Base-by-base conservation (phyloP, 2,888 invertebrate genomes). In the Tupiocoris notatus region DNA sequence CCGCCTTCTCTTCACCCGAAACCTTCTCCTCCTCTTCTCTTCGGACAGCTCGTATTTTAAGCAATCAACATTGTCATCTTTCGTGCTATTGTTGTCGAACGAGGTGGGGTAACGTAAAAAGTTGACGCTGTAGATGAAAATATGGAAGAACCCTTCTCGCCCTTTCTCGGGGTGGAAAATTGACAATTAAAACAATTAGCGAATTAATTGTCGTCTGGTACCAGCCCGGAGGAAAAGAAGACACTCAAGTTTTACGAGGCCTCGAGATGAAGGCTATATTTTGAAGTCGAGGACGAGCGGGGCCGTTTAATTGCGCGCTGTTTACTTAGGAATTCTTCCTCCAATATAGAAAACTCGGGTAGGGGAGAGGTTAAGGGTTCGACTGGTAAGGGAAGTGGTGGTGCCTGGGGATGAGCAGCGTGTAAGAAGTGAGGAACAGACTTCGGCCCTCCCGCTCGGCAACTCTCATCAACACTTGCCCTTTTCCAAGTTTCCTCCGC, bases 111-210 rank as follows among this genome's bases (percentile, higher is more conserved):
- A 39, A 39, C 3, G 39, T 39, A 39, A 39, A 39, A 39, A 39
- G 39, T 39, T 39, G 39, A 39, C 12, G 39, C 12, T 7, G 39
- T 39, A 12, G 39, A 39, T 39, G 39, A 39, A 39, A 39, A 39
- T 39, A 39, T 39, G 39, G 39, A 39, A 39, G 39, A 39, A 59
- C 18, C 59, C 59, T 2, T 59, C 59, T 59, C 18, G 16, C 59
- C 6, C 18, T 59, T 59, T 59, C 59, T 39, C 67, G 21, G 20
- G 6, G 23, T 24, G 23, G 61, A 70, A 62, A 73, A 73, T 73
- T 62, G 73, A 39, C 73, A 73, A 73, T 73, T 73, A 73, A 73
- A 73, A 73, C 73, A 62, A 73, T 73, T 73, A 73, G 62, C 62
- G 73, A 73, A 73, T 73, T 73, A 73, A 73, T 73, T 67, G 67